Base-by-base conservation (phyloP, 2,797 vertebrate species). In the Chaenodraco wilsoni region DNA sequence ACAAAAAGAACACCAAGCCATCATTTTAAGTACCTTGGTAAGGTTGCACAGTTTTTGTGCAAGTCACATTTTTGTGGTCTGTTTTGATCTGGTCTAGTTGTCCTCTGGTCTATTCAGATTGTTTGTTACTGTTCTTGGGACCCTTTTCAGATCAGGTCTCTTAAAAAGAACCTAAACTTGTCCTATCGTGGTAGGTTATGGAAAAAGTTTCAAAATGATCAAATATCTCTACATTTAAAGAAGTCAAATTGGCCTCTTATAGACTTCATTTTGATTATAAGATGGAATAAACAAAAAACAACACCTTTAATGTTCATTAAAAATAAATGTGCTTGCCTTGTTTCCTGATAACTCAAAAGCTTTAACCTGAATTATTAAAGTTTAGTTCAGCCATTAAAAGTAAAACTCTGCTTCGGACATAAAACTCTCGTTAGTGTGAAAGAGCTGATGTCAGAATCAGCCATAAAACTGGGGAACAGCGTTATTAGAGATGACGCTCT, bases 381-480 rank as follows among this genome's bases (percentile, higher is more conserved):
- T 27, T 49, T 11, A n/a, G 27, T 17, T 48, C 37, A 40, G 44
- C 55, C n/a, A 52, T 43, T 12, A 41, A 76, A 69, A 65, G 44
- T 44, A 48, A 63, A 83, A 75, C 12, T 64, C 45, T 15, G 69
- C 59, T 13, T 50, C 12, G 16, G 60, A 49, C 61, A 69, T 66
- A 62, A 79, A 76, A 10, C 3, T 56, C 43, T 74, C 27, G 58
- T 77, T 74, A 69, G 23, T 21, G 43, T 58, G 61, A 82, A 65
- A 81, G 15, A 50, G 77, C 74, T 65, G 72, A 87, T 71, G 75
- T 85, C 79, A 79, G 66, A 84, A 17, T 70, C 14, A 19, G 69
- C 51, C 48, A 52, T 88, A 77, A 89, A 87, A 84, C 19, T 56
- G 50, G 17, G 84, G 80, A 78, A 72, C 43, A 85, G 68, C 72